Conservation (phyloP, 2,797 vertebrate genomes). For the Heliangelus exortis region DNA sequence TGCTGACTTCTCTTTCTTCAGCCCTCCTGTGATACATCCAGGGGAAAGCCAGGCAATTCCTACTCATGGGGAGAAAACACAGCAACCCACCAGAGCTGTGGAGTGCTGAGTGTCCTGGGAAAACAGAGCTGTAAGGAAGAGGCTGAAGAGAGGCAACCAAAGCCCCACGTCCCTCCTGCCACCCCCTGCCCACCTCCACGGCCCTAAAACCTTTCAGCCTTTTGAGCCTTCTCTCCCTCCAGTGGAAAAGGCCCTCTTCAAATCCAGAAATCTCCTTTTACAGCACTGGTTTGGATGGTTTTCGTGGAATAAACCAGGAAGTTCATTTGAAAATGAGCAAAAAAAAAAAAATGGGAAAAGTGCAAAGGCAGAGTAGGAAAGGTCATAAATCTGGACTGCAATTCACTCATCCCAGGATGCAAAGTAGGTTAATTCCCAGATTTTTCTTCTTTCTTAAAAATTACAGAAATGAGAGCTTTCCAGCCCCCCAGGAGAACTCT, state of each 20-base stretch:
- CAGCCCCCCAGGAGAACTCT: not conserved
- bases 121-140: not conserved
- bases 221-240: not conserved
- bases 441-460: not conserved
- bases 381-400: not conserved
- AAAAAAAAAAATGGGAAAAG: not conserved
- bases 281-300: not conserved
- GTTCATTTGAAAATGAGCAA: not conserved
- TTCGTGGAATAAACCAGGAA: not conserved
- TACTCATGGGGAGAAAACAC: not conserved
- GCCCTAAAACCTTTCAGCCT: not conserved
- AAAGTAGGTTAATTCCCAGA: not conserved
- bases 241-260: not conserved
- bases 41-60: not conserved
- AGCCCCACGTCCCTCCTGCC: not conserved
- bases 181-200: not conserved
- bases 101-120: not conserved
- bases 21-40: not conserved
- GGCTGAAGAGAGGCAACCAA: not conserved
- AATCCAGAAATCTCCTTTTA: not conserved
- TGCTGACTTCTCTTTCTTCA: conserved; percentile 18
- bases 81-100: not conserved
- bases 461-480: not conserved
- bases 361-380: not conserved
- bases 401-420: not conserved